phyloP scores from a whole-genome alignment of 2,797 vertebrate species.

The Malacoraja senta region DNA sequence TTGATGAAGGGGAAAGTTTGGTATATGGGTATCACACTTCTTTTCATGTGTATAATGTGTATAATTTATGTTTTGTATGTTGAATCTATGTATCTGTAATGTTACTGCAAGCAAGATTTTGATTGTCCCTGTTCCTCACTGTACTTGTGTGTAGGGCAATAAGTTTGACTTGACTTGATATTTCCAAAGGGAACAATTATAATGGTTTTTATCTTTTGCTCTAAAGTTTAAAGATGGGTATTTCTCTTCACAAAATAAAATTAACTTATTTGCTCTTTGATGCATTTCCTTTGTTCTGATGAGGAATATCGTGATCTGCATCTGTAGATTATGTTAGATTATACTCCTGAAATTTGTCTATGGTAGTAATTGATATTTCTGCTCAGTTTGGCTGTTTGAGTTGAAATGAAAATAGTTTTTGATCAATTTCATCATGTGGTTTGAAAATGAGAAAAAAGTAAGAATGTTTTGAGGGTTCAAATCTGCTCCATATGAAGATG shows the following conservation, averaged over 20 bases:
- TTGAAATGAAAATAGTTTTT: not conserved
- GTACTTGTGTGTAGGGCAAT: too few relatives aligned
- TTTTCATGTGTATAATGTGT: too few relatives aligned
- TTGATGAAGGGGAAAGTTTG: too few relatives aligned
- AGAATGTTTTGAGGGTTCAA: not conserved
- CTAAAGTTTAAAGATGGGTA: not conserved
- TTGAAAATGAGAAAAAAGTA: not conserved
- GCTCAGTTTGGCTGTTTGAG: not conserved
- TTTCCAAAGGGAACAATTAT: not conserved
- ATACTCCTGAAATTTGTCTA: not conserved
- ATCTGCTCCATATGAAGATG: not conserved
- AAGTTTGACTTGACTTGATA: too few relatives aligned
- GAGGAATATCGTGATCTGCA: not conserved
- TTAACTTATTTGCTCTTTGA: not conserved
- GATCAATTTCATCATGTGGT: not conserved
- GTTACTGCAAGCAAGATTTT: too few relatives aligned
- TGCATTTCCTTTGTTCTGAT: not conserved
- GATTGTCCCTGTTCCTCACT: too few relatives aligned
- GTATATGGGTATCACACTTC: too few relatives aligned
- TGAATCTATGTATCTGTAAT: too few relatives aligned
- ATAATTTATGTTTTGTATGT: too few relatives aligned
- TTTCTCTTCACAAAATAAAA: not conserved
- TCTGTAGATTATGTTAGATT: not conserved
- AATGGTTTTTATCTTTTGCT: not conserved
- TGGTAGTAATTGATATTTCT: not conserved